Percentiles rank a stretch among this genome's conserved stretches.
Evolutionary conservation across 1,140 invertebrate genomes (phyloP).

Genomic region (Macrobrachium nipponense): DNA sequence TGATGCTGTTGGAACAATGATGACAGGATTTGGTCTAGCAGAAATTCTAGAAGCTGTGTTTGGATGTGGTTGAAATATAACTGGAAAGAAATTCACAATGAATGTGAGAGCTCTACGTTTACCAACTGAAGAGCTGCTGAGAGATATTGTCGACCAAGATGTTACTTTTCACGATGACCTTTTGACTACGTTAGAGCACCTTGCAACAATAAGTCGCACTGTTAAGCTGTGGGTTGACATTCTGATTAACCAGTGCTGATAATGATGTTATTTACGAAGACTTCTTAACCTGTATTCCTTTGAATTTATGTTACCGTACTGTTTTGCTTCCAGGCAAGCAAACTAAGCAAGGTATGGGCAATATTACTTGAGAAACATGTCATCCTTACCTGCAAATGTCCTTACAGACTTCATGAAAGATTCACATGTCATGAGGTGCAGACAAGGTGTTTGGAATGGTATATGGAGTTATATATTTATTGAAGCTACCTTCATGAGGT

Average conservation of each 20-base stretch:
- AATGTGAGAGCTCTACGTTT: constrained; percentile 1
- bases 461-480: too few species aligned
- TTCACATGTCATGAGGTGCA: constrained; percentile 26
- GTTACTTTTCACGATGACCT: constrained; percentile 16
- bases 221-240: not conserved
- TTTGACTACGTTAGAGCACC: constrained; percentile 1
- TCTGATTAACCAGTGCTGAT: constrained; percentile 8
- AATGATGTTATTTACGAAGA: not conserved
- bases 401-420: constrained; percentile 33
- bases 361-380: not conserved
- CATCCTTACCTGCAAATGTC: constrained; percentile 1
- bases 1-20: not conserved
- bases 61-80: not conserved
- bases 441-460: constrained; percentile 14
- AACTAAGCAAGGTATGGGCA: not conserved
- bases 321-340: not conserved
- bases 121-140: not conserved
- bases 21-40: not conserved
- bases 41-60: not conserved
- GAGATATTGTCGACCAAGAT: constrained; percentile 27
- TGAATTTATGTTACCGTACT: not conserved
- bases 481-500: too few species aligned
- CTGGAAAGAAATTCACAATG: too few species aligned
- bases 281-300: not conserved
- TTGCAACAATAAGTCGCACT: not conserved